phyloP scores from a whole-genome alignment of 2,888 invertebrate genomes.

The Ctenicera cuprea region DNA sequence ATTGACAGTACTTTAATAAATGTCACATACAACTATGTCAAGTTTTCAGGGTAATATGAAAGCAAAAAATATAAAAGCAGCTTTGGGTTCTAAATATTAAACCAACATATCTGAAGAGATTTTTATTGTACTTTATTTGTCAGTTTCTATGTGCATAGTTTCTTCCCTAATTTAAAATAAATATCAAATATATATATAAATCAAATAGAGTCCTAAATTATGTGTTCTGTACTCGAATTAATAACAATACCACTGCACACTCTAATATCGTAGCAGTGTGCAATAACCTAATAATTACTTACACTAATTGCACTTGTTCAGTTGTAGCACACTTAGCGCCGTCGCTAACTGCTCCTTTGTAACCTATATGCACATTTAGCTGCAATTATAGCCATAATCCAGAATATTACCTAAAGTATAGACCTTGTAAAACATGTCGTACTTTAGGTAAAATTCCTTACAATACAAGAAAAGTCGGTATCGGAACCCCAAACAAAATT shows the following conservation, averaged over 20 bases:
- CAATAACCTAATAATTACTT: constrained; percentile 53
- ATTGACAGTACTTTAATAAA: too few relatives aligned
- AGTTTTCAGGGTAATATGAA: too few relatives aligned
- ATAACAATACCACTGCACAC: constrained; percentile 22
- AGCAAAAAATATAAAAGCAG: too few relatives aligned
- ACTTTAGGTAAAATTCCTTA: constrained; percentile 4
- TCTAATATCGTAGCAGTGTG: constrained; percentile 32
- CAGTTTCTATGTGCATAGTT: too few relatives aligned
- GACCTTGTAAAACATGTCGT: not conserved
- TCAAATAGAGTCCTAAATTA: not conserved
- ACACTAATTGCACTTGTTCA: constrained; percentile 55
- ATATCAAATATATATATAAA: not conserved
- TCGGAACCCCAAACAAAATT: too few relatives aligned
- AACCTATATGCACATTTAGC: constrained; percentile 52
- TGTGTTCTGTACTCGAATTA: constrained; percentile 3
- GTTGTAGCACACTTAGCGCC: constrained; percentile 51
- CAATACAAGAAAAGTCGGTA: not conserved
- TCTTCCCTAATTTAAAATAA: too few relatives aligned
- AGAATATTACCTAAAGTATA: constrained; percentile 33
- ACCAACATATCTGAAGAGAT: too few relatives aligned
- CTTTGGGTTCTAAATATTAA: too few relatives aligned
- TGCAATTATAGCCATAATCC: constrained; percentile 45
- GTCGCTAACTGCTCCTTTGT: constrained; percentile 51
- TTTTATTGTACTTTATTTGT: too few relatives aligned
- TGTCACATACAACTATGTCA: too few relatives aligned